These are phyloP conservation scores for Argyresthia albistria DNA, from an alignment of 2,888 invertebrate genomes.

Conservation along the genomic window DNA sequence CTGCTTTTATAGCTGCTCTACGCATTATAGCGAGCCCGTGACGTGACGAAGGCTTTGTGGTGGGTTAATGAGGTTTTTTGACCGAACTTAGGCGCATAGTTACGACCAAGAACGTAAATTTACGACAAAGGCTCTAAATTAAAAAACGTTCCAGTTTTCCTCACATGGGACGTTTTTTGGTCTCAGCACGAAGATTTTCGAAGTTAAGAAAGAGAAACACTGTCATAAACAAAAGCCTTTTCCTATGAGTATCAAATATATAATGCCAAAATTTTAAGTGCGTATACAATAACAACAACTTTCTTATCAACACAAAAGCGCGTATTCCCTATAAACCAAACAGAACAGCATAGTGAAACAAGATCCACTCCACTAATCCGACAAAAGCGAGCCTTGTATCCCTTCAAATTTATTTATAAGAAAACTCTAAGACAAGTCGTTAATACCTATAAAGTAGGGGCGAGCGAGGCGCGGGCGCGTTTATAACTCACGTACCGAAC, in stretches of 20 bases:
- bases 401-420: constrained; percentile 74
- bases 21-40: constrained; percentile 61
- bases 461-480: constrained; percentile 71
- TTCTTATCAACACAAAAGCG: constrained; percentile 21
- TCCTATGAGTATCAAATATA: no score
- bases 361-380: constrained; percentile 72
- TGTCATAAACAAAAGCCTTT: no score
- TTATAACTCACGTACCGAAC: constrained; percentile 74
- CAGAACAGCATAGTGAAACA: constrained; percentile 70
- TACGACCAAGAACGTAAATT: no score
- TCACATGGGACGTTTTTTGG: no score
- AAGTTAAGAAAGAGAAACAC: no score
- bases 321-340: constrained; percentile 38
- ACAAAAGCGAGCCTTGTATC: constrained; percentile 73
- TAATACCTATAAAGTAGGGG: constrained; percentile 74
- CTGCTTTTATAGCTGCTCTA: constrained; percentile 61
- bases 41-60: constrained; percentile 40
- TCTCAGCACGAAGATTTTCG: no score
- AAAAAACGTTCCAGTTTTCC: no score
- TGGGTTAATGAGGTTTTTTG: no score
- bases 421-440: constrained; percentile 74
- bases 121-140: no score
- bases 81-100: no score
- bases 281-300: no score
- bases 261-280: no score